These are phyloP conservation scores for Stylophora pistillata DNA, from an alignment of 64 coral and sea anemone genomes.

Conservation along the genomic window DNA sequence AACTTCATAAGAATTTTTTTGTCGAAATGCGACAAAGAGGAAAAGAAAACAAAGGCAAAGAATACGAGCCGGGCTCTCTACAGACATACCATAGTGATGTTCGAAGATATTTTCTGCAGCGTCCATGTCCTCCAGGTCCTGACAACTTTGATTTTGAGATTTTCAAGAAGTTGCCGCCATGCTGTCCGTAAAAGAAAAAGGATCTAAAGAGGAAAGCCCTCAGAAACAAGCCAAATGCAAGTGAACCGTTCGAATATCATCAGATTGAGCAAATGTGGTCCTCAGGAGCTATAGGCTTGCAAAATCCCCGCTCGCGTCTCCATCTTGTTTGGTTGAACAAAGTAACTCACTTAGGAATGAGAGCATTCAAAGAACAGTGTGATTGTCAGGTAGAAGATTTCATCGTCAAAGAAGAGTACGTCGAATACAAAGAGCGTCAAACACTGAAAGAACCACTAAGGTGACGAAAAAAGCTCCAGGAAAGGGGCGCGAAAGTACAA, in stretches of 20 bases:
- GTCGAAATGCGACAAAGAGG: constrained; percentile 14
- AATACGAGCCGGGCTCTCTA: constrained; percentile 51
- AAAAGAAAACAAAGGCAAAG: constrained; percentile 36
- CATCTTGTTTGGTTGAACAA: constrained; percentile 69
- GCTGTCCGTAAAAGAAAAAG: constrained; percentile 49
- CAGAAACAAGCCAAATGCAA: constrained; percentile 52
- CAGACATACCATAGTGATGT: constrained; percentile 54
- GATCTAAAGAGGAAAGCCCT: constrained; percentile 44
- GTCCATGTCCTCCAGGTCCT: constrained; percentile 19
- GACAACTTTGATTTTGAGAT: constrained; percentile 40
- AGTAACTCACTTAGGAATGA: constrained; percentile 53
- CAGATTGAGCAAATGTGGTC: constrained; percentile 66
- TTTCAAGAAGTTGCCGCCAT: constrained; percentile 49
- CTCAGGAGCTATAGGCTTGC: constrained; percentile 28
- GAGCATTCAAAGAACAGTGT: constrained; percentile 52
- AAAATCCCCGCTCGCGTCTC: constrained; percentile 40
- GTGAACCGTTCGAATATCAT: constrained; percentile 35
- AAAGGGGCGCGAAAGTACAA: constrained; percentile 69
- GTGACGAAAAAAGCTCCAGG: background rate
- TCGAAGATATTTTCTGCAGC: constrained; percentile 43
- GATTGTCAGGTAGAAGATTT: constrained; percentile 51
- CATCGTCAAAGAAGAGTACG: constrained; percentile 28
- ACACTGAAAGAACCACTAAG: constrained; percentile 67
- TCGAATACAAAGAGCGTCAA: constrained; percentile 53
- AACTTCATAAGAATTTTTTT: constrained; percentile 16